phyloP scores from a whole-genome alignment of 2,888 invertebrate species.

The Apoda limacodes region DNA sequence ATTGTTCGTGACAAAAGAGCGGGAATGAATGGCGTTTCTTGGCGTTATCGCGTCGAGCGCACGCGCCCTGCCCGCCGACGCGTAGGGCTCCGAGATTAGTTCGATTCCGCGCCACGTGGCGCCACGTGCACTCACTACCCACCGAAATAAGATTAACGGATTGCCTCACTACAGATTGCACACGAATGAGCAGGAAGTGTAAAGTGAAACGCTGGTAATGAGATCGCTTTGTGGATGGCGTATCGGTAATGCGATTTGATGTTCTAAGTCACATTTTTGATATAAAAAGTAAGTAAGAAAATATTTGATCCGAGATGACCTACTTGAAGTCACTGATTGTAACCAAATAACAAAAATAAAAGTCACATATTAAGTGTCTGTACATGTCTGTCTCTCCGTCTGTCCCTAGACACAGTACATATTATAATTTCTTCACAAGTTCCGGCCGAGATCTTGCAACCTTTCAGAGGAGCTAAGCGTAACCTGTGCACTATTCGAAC shows the following conservation, averaged over 20 bases:
- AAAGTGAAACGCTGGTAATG: conserved; percentile 67
- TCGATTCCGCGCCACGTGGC: conserved; percentile 64
- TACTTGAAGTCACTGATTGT: too few relatives aligned
- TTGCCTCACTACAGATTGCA: conserved; percentile 70
- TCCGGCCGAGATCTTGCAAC: too few relatives aligned
- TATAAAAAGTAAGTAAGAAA: too few relatives aligned
- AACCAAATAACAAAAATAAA: too few relatives aligned
- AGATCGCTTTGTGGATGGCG: conserved; percentile 53
- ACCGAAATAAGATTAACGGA: conserved; percentile 67
- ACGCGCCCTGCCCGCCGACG: conserved; percentile 56
- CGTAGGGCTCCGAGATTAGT: conserved; percentile 64
- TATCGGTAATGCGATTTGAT: conserved; percentile 30
- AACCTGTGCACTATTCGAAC: too few relatives aligned
- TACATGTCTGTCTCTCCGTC: too few relatives aligned
- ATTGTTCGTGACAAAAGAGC: conserved; percentile 66
- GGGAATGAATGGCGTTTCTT: conserved; percentile 66
- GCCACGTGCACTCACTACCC: conserved; percentile 59
- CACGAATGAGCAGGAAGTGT: conserved; percentile 67
- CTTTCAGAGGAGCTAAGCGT: too few relatives aligned
- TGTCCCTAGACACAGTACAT: too few relatives aligned
- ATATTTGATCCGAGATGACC: too few relatives aligned
- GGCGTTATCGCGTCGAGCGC: conserved; percentile 59
- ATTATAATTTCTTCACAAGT: too few relatives aligned
- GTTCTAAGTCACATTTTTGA: too few relatives aligned
- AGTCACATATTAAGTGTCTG: too few relatives aligned